Evolutionary conservation across 2,113 vertebrate genomes (phyloP).

Genomic region (Tyrannus savana): DNA sequence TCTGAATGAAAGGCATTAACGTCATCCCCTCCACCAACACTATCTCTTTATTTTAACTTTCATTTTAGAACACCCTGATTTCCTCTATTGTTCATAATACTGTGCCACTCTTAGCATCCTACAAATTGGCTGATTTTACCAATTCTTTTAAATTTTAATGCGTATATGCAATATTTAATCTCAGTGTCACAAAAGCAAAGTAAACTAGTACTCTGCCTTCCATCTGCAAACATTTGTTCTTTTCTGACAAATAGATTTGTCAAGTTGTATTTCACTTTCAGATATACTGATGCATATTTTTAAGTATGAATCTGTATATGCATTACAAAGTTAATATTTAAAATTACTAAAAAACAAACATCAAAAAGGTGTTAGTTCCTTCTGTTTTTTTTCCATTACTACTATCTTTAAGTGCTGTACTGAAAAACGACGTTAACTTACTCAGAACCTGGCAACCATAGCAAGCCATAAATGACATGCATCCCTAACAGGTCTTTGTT

Average conservation of each 20-base stretch:
- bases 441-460: neutral
- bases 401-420: neutral
- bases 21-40: neutral
- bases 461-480: neutral
- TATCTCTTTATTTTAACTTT: neutral
- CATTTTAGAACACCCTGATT: neutral
- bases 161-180: neutral
- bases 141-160: neutral
- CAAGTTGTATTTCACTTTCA: neutral
- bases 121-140: neutral
- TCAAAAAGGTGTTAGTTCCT: neutral
- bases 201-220: neutral
- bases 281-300: neutral
- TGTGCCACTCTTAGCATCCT: neutral
- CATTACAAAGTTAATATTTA: neutral
- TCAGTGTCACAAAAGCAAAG: neutral
- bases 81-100: neutral
- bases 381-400: neutral
- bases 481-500: neutral
- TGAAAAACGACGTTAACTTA: neutral
- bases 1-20: neutral
- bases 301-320: neutral
- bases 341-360: neutral
- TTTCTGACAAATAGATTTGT: neutral
- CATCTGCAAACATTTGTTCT: neutral